Evolutionary conservation across 2,113 vertebrate species (phyloP).

Genomic region (Vanacampus margaritifer): DNA sequence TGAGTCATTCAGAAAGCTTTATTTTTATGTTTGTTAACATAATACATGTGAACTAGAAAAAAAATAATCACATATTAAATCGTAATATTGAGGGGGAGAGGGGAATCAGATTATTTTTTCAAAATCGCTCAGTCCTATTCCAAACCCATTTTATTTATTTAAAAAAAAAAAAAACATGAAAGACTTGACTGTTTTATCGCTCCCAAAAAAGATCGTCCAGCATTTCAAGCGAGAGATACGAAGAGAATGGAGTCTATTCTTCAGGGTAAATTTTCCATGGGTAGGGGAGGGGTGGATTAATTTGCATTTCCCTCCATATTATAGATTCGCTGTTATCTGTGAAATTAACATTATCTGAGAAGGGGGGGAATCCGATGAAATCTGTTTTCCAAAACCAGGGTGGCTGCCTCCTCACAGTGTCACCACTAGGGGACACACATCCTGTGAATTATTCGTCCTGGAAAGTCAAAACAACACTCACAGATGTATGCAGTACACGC

Average conservation of each 20-base stretch:
- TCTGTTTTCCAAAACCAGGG: conserved; percentile 47
- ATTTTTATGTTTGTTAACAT: too few species aligned
- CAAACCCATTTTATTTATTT: conserved; percentile 59
- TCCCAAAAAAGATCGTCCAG: conserved; percentile 49
- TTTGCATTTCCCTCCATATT: conserved; percentile 69
- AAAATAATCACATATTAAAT: too few species aligned
- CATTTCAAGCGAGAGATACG: conserved; percentile 60
- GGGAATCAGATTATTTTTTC: too few species aligned
- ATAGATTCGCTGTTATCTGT: conserved; percentile 68
- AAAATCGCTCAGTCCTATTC: background rate
- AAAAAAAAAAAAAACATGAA: conserved; percentile 39
- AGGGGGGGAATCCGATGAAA: conserved; percentile 57
- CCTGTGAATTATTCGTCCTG: conserved; percentile 24
- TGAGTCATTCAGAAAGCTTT: too few species aligned
- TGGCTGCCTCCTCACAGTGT: conserved; percentile 43
- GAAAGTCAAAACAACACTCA: conserved; percentile 12
- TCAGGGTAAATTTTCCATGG: conserved; percentile 57
- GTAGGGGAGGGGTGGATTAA: conserved; percentile 46
- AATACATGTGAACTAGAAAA: too few species aligned
- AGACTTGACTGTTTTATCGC: conserved; percentile 51
- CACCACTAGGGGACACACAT: conserved; percentile 71
- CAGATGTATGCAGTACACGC: conserved; percentile 5
- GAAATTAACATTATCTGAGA: conserved; percentile 65
- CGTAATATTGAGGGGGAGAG: too few species aligned
- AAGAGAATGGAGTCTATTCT: conserved; percentile 67